Conservation (phyloP, 2,113 vertebrate genomes). For the Sinosuthora webbiana region DNA sequence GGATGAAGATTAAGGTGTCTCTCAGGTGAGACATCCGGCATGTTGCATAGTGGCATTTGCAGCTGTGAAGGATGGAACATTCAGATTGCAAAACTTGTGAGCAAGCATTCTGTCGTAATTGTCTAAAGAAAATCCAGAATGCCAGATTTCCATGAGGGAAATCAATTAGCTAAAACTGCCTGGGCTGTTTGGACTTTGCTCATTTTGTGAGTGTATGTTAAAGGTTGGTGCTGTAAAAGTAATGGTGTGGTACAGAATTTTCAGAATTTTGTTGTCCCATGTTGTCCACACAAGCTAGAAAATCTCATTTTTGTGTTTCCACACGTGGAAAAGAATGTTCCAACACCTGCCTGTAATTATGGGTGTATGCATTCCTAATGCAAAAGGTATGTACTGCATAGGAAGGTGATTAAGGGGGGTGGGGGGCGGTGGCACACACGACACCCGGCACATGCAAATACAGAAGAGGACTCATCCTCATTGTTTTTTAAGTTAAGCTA, state of each 20-base stretch:
- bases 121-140: background rate
- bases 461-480: background rate
- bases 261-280: background rate
- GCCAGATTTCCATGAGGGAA: background rate
- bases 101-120: background rate
- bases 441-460: background rate
- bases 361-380: slow-evolving; percentile 18
- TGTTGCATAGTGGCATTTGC: background rate
- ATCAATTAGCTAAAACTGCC: background rate
- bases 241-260: background rate
- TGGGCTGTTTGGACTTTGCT: background rate
- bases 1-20: background rate
- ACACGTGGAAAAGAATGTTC: background rate
- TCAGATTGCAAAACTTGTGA: background rate
- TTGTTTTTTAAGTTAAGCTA: background rate
- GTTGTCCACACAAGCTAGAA: background rate
- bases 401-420: background rate
- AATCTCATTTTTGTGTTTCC: background rate
- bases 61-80: background rate
- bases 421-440: background rate
- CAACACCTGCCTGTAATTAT: background rate
- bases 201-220: background rate
- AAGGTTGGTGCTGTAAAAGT: background rate
- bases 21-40: background rate
- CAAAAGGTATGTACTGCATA: background rate